A percentile compares a stretch with the other conserved stretches of the same genome.
Conservation (phyloP, 2,113 vertebrate species). For the Rattus rattus region DNA sequence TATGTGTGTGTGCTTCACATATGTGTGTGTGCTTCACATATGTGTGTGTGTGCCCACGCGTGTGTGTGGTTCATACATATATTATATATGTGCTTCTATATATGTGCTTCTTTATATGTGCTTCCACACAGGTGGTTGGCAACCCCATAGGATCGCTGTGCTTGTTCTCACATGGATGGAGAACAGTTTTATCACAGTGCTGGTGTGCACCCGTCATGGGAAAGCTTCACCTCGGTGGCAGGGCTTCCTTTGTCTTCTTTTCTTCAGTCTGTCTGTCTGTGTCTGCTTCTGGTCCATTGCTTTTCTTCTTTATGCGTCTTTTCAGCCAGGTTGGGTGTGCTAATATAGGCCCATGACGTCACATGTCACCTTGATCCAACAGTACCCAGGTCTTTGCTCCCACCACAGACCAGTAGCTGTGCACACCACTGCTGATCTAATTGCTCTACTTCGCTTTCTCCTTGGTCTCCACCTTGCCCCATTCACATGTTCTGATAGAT, state of each 20-base stretch:
- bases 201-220: not conserved
- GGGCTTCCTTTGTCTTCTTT: not conserved
- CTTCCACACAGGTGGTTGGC: not conserved
- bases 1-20: no score
- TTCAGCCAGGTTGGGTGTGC: not conserved
- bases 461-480: not conserved
- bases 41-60: no score
- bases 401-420: not conserved
- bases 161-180: not conserved
- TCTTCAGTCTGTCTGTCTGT: not conserved
- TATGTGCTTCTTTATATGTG: no score
- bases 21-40: no score
- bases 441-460: not conserved
- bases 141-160: not conserved
- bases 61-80: no score
- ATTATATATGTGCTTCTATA: no score
- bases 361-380: not conserved
- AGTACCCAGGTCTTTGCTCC: not conserved
- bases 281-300: not conserved
- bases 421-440: not conserved
- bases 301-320: not conserved
- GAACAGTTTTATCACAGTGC: not conserved
- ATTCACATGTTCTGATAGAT: not conserved
- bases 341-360: not conserved
- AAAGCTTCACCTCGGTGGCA: not conserved